Evolutionary conservation across 2,888 invertebrate species (phyloP), one percentile per base, ranked within the genome.

Genomic region (Dioctria rufipes): DNA sequence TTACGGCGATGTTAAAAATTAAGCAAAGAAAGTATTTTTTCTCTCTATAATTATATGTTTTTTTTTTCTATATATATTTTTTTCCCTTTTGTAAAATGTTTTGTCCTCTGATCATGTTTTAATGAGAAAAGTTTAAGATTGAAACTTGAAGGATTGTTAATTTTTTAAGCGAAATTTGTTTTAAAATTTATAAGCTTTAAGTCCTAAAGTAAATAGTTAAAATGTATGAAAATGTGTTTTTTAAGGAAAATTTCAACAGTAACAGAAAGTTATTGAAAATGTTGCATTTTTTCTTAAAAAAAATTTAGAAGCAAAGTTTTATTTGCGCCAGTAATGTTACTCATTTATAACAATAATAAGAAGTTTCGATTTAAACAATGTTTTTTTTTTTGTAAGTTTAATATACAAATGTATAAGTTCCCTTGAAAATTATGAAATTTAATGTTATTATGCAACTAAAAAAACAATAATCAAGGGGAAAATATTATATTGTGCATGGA

Each of bases 131-230:
- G 58, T 75, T 75, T 60, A 75, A 25, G 42, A 25, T 25, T 25
- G 25, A 60, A 42, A 42, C 58, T 40, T 42, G 58, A 40, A 25
- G 40, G 39, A 65, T 65, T 37, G 37, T 65, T 40, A 65, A 40
- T 40, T 75, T 71, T 75, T 75, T 75, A 75, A 60, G 75, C 58
- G 58, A 61, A 75, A 75, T 60, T 75, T 75, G 75, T 75, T 75
- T 75, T 75, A 75, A 75, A 71, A 75, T 75, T 60, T 75, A 46
- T 58, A 43, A 75, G 61, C 40, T 75, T 71, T 25, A 25, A 71
- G 71, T 67, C 67, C 25, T 67, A 25, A 25, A 25, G 25, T 25
- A 71, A 46, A 37, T 54, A 39, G 42, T 37, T 71, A 69, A 43
- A 69, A 71, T 46, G 71, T 54, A 51, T 42, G 25, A 13, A 58